Percentiles rank a stretch among this genome's conserved stretches.
Conservation (phyloP, 2,888 invertebrate genomes). For the Elgonia sp. region DNA sequence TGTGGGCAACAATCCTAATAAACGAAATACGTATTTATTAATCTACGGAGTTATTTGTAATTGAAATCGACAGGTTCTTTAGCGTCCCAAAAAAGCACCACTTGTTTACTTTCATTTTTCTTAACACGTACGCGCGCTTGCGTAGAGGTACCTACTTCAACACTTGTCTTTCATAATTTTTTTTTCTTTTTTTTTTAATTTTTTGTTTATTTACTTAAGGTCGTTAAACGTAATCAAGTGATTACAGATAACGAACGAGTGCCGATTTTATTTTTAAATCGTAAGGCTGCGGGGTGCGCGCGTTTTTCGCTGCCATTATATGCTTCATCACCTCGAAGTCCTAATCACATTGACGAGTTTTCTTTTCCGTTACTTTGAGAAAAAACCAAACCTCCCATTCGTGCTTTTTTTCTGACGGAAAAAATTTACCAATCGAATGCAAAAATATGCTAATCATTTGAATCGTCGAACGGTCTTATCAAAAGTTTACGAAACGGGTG, state of each 20-base stretch:
- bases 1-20: slow-evolving; percentile 53
- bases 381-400: slow-evolving; percentile 28
- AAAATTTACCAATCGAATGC: not conserved
- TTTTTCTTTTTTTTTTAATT: slow-evolving; percentile 4
- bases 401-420: not conserved
- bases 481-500: slow-evolving; percentile 1
- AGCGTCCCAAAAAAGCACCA: slow-evolving; percentile 78
- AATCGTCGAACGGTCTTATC: not conserved
- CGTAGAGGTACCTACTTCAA: slow-evolving; percentile 44
- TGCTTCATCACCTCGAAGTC: slow-evolving; percentile 57
- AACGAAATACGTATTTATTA: slow-evolving; percentile 59
- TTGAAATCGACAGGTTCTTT: slow-evolving; percentile 61
- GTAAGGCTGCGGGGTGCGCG: slow-evolving; percentile 76
- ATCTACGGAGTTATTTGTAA: slow-evolving; percentile 62
- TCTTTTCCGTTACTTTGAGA: not conserved
- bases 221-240: slow-evolving; percentile 51
- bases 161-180: no score
- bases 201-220: slow-evolving; percentile 28
- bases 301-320: slow-evolving; percentile 61
- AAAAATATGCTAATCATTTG: slow-evolving; percentile 11
- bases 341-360: slow-evolving; percentile 67
- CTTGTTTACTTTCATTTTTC: slow-evolving; percentile 81
- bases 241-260: slow-evolving; percentile 65
- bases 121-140: slow-evolving; percentile 73
- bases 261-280: slow-evolving; percentile 60